Evolutionary conservation across 35 echinoderm and acorn worm genomes (phyloP).

Genomic region (Patiria miniata): DNA sequence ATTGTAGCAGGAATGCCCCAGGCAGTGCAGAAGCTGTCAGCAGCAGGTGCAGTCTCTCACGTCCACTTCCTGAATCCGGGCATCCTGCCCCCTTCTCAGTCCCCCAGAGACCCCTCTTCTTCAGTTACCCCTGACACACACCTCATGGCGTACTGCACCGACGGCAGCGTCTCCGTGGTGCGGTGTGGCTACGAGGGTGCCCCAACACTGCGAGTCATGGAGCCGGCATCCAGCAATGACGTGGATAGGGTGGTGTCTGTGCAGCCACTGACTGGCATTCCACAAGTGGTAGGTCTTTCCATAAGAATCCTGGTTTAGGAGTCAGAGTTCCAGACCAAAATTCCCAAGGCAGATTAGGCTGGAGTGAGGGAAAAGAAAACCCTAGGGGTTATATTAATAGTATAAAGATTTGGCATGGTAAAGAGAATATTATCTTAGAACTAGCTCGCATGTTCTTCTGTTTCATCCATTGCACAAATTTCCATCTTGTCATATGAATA

Average conservation of each 20-base stretch:
- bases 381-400: background rate
- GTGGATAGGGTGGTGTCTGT: slow-evolving; percentile 11
- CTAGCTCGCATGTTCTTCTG: no score
- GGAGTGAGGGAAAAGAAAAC: no score
- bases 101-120: background rate
- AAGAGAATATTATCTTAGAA: no score
- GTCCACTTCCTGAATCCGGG: slow-evolving; percentile 38
- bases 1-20: slow-evolving; percentile 26
- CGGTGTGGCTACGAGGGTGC: slow-evolving; percentile 30
- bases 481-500: no score
- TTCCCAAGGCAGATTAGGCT: no score
- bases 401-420: no score
- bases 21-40: slow-evolving; percentile 14
- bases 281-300: slow-evolving; percentile 58
- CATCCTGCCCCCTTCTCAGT: background rate
- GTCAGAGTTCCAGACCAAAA: no score
- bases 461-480: no score
- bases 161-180: slow-evolving; percentile 30
- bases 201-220: slow-evolving; percentile 6
- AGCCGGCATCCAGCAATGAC: background rate
- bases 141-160: slow-evolving; percentile 34
- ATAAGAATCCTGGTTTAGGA: no score
- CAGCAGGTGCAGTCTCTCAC: slow-evolving; percentile 1
- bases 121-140: background rate
- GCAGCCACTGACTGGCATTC: slow-evolving; percentile 42